phyloP scores from a whole-genome alignment of 2,113 vertebrate genomes.

The Riparia riparia region DNA sequence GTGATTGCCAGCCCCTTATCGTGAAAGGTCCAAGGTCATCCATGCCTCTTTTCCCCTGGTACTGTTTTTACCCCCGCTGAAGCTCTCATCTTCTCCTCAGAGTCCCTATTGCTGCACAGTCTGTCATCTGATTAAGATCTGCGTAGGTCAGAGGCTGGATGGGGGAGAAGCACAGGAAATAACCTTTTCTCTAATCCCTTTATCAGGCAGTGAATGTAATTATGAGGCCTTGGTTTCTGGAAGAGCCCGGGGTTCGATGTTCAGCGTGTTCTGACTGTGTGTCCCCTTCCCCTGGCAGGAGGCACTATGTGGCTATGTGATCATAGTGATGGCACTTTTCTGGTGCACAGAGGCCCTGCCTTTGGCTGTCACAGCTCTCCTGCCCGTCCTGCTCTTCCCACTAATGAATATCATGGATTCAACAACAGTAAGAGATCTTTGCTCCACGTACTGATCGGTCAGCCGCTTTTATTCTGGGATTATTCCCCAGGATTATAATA shows the following conservation, averaged over 20 bases:
- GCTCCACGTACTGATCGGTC: accelerated
- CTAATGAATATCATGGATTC: constrained; percentile 92
- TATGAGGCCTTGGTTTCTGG: not conserved
- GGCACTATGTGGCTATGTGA: constrained; percentile 83
- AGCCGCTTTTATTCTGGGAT: not conserved
- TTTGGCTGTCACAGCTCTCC: constrained; percentile 86
- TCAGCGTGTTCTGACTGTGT: not conserved
- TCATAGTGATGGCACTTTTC: constrained; percentile 91
- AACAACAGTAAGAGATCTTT: constrained; percentile 72
- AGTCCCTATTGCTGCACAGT: not conserved
- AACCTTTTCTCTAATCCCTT: not conserved
- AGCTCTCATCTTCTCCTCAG: not conserved
- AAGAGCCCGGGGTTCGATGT: not conserved
- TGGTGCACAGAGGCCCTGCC: constrained; percentile 95
- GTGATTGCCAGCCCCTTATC: not conserved
- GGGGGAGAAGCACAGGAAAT: not conserved
- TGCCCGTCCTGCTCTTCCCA: constrained; percentile 90
- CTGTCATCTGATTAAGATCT: not conserved
- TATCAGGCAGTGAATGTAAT: not conserved
- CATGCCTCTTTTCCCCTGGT: not conserved
- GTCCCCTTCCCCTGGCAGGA: constrained; percentile 73
- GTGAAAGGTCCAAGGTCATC: constrained; percentile 6
- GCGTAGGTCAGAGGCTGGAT: not conserved
- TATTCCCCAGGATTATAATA: not conserved
- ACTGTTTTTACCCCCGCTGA: not conserved